Conservation (phyloP, 2,888 invertebrate genomes). For the Plagiodera versicolora region DNA sequence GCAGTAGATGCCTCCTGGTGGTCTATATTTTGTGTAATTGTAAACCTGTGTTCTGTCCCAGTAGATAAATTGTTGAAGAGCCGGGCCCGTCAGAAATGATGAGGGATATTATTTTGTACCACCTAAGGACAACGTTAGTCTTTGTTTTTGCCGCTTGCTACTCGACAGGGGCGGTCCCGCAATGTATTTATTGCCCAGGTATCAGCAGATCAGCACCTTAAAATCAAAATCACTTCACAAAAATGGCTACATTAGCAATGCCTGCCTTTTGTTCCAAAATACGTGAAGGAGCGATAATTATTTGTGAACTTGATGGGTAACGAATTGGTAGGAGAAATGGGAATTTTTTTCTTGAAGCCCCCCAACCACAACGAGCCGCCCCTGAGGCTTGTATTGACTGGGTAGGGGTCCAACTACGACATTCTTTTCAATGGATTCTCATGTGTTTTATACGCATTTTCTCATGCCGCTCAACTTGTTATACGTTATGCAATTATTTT, state of each 20-base stretch:
- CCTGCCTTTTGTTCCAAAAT: too few relatives aligned
- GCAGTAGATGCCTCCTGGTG: slow-evolving; percentile 19
- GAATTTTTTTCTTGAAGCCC: too few relatives aligned
- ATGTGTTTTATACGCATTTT: slow-evolving; percentile 31
- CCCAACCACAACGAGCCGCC: too few relatives aligned
- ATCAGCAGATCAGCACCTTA: too few relatives aligned
- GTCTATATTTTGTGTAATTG: slow-evolving; percentile 40
- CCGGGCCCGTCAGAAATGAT: slow-evolving; percentile 46
- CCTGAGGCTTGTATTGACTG: slow-evolving; percentile 35
- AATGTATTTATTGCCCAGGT: too few relatives aligned
- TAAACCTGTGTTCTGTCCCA: slow-evolving; percentile 45
- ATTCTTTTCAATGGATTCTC: slow-evolving; percentile 32
- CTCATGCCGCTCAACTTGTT: slow-evolving; percentile 25
- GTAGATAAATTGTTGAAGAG: slow-evolving; percentile 47
- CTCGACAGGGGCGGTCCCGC: slow-evolving; percentile 14
- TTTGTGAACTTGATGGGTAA: too few relatives aligned
- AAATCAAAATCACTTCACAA: too few relatives aligned
- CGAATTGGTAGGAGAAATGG: too few relatives aligned
- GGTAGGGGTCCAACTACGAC: slow-evolving; percentile 43
- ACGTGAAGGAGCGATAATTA: too few relatives aligned
- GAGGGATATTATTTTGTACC: slow-evolving; percentile 49
- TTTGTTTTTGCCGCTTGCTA: slow-evolving; percentile 47
- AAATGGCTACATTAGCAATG: too few relatives aligned
- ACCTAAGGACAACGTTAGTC: slow-evolving; percentile 43
- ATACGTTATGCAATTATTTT: slow-evolving; percentile 26